phyloP scores from a whole-genome alignment of 2,797 vertebrate genomes.

The Takifugu rubripes region DNA sequence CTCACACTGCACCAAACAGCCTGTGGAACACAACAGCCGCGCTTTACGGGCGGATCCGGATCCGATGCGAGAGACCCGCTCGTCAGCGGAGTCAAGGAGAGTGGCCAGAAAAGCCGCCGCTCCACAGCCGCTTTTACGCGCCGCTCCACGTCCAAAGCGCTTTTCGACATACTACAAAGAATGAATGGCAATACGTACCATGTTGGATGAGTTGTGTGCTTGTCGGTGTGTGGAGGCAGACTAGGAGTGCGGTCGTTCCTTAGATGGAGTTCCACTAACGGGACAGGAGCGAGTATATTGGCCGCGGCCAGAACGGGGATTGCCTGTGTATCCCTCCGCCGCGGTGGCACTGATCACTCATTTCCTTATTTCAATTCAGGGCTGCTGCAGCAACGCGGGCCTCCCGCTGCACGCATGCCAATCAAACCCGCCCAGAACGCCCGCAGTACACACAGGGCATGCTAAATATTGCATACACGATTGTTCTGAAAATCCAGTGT shows the following conservation, averaged over 20 bases:
- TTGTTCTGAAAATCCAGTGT: no score
- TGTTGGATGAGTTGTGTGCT: conserved; percentile 65
- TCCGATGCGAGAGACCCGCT: conserved; percentile 7
- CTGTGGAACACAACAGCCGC: neutral
- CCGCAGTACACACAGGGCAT: neutral
- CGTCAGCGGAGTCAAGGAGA: conserved; percentile 16
- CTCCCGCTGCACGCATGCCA: conserved; percentile 42
- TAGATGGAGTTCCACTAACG: conserved; percentile 72
- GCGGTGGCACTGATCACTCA: conserved; percentile 60
- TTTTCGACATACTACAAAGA: conserved; percentile 5
- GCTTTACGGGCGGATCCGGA: conserved; percentile 48
- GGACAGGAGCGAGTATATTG: conserved; percentile 67
- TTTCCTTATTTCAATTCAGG: conserved; percentile 68
- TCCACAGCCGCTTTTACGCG: no score
- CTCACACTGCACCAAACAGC: neutral
- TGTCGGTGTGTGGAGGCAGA: conserved; percentile 65
- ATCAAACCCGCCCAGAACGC: conserved; percentile 22
- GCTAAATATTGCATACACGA: no score
- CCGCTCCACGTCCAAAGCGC: no score
- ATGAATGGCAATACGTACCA: conserved; percentile 75
- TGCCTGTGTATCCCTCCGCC: conserved; percentile 79
- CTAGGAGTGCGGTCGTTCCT: conserved; percentile 61
- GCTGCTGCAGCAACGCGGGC: conserved; percentile 38
- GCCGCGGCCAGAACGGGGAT: conserved; percentile 57
- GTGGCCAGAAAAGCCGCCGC: neutral